A percentile compares a stretch with the other conserved stretches of the same genome.
Conservation (phyloP, 2,797 vertebrate species). For the Manis pentadactyla region DNA sequence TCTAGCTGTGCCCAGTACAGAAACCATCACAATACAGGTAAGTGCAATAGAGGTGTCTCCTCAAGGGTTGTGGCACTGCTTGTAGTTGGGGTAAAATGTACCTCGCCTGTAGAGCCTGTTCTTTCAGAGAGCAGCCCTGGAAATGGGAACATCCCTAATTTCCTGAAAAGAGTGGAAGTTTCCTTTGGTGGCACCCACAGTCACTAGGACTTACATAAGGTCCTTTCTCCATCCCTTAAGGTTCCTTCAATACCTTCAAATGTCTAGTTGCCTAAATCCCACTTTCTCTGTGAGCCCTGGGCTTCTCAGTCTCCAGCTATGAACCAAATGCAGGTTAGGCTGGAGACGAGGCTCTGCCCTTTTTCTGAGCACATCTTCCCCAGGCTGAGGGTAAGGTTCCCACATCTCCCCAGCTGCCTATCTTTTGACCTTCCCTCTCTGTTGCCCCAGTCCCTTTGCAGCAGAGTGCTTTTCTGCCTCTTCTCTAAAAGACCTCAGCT, state of each 20-base stretch:
- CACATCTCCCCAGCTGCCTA: accelerated
- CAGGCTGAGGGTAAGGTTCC: neutral
- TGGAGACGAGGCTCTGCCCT: neutral
- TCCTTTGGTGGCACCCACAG: neutral
- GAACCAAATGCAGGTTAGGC: neutral
- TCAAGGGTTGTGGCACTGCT: neutral
- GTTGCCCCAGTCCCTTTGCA: accelerated
- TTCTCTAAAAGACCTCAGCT: neutral
- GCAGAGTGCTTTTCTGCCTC: accelerated
- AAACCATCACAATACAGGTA: neutral
- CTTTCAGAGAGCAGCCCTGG: neutral
- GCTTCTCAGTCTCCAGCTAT: neutral
- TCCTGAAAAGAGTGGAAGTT: neutral
- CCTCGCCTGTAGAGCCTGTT: neutral
- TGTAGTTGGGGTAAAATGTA: neutral
- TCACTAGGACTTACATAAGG: neutral
- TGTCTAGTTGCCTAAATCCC: too few relatives aligned
- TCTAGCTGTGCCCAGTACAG: neutral
- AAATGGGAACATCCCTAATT: neutral
- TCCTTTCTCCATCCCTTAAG: neutral
- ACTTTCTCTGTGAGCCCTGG: neutral
- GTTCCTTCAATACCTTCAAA: neutral
- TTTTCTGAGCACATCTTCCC: neutral
- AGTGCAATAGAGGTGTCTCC: neutral
- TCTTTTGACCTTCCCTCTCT: neutral